phyloP scores from a whole-genome alignment of 2,888 invertebrate genomes.

The Leptura quadrifasciata region DNA sequence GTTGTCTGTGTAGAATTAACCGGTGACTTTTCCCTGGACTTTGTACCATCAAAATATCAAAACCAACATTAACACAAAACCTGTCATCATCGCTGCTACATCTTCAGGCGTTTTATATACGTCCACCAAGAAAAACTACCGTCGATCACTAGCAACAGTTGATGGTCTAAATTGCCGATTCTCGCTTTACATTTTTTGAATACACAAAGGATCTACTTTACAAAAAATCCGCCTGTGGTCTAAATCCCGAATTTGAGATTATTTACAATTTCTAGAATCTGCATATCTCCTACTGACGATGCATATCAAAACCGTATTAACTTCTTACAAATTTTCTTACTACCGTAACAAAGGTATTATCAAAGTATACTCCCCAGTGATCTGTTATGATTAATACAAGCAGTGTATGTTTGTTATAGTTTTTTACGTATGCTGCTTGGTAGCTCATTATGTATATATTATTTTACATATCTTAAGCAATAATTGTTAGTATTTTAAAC shows the following conservation, averaged over 20 bases:
- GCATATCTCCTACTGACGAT: slow-evolving; percentile 13
- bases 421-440: slow-evolving; percentile 10
- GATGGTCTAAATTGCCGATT: background rate
- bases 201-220: background rate
- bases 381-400: slow-evolving; percentile 20
- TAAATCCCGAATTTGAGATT: background rate
- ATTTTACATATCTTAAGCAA: slow-evolving; percentile 36
- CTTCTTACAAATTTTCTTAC: background rate
- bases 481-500: slow-evolving; percentile 27
- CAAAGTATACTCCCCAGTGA: slow-evolving; percentile 16
- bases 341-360: slow-evolving; percentile 23
- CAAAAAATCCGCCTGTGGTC: slow-evolving; percentile 4
- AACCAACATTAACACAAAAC: too few species aligned
- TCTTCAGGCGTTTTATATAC: too few species aligned
- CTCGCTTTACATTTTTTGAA: background rate
- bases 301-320: slow-evolving; percentile 7
- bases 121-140: too few species aligned
- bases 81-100: too few species aligned
- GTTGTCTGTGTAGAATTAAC: too few species aligned
- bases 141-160: background rate
- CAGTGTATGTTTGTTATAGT: slow-evolving; percentile 15
- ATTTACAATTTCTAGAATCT: slow-evolving; percentile 11
- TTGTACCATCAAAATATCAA: too few species aligned
- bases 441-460: slow-evolving; percentile 21
- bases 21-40: too few species aligned